Base-by-base conservation (phyloP, 2,113 vertebrate genomes). In the Thinocorus orbignyianus region DNA sequence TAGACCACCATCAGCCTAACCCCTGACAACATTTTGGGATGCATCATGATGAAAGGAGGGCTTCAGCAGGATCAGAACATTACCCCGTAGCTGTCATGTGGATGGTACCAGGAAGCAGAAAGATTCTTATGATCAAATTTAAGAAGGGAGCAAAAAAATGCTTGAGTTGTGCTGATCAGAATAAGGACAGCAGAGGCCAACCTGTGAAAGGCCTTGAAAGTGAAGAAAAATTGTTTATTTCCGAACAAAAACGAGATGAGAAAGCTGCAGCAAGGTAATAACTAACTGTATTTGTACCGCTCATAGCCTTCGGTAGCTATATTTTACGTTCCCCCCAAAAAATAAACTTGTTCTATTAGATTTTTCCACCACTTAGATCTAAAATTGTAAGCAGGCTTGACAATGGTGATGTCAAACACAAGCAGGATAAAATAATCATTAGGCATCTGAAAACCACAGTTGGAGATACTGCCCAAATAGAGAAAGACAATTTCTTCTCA, bases 401-500 rank as follows among this genome's bases (percentile, higher is more conserved):
- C 4, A 65, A 92, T 78, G 41, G 52, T 30, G 30, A 86, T 91
- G 84, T 78, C 0, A 1, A 94, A 84, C 48, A 92, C 68, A 64
- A 86, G 88, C 5, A 11, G 88, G 77, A 89, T 91, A 94, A 91
- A 96, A 95, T 86, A 95, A 95, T 70, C 35, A 94, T 88, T 61
- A 95, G 69, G 31, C 24, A 84, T 48, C 69, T 62, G 64, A 94
- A 88, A 93, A 88, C 11, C 3, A 7, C n/a, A 68, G 68, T 54
- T 90, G 46, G 26, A 89, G 33, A 82, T 73, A 80, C 64, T 64
- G 30, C 14, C 37, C 31, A 70, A 76, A 85, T 12, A 12, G 60
- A 79, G 95, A 85, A 97, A 93, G 94, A 90, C 90, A 84, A 96
- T 97, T 97, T 91, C 60, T 97, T 92, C 71, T 96, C 66, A 92